A percentile compares a stretch with the other conserved stretches of the same genome.
These are phyloP conservation scores for Tympanuchus pallidicinctus DNA, from an alignment of 2,113 vertebrate species.

Conservation along the genomic window DNA sequence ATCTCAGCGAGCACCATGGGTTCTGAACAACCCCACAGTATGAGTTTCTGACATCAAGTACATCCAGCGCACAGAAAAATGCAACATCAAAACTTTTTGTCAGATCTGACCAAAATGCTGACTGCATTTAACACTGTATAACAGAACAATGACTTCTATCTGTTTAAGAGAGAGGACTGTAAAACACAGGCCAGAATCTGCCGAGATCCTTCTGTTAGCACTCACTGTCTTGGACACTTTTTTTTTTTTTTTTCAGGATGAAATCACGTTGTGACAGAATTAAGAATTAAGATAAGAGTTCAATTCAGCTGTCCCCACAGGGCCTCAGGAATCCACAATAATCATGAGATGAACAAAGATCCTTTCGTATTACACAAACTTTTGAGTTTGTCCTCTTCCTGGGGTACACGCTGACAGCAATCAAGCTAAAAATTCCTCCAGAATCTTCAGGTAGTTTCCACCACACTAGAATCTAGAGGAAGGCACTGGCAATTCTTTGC, in stretches of 20 bases:
- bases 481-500: neutral
- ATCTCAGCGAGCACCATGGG: neutral
- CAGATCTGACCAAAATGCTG: neutral
- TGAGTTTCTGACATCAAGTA: neutral
- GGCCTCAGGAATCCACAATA: neutral
- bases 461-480: neutral
- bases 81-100: neutral
- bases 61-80: neutral
- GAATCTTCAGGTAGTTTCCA: neutral
- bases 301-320: neutral
- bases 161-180: neutral
- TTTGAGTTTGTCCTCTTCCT: neutral
- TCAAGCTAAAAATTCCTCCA: neutral
- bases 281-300: neutral
- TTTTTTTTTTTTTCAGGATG: neutral
- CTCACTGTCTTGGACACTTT: neutral
- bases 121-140: neutral
- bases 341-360: neutral
- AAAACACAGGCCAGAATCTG: neutral
- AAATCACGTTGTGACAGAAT: neutral
- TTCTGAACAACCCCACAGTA: neutral
- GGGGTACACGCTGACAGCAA: neutral
- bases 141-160: neutral
- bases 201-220: neutral
- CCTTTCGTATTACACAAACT: neutral